phyloP scores from a whole-genome alignment of 1,140 invertebrate genomes.

The Danaus melanippus region DNA sequence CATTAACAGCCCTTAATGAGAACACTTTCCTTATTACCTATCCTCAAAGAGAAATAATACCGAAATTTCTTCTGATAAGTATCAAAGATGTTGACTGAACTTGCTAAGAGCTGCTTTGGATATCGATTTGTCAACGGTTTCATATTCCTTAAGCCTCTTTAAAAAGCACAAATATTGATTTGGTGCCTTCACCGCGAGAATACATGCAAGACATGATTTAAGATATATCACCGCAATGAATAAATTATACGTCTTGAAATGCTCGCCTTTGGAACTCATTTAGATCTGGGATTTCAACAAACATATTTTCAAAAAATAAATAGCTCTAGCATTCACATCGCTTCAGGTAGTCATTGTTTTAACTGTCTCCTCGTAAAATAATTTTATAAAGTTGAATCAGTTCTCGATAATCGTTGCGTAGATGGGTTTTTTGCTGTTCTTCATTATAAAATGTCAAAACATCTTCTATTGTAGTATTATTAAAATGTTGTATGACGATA shows the following conservation, averaged over 20 bases:
- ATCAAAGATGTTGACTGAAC: conserved; percentile 19
- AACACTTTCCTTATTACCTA: background rate
- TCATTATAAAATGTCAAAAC: background rate
- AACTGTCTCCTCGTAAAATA: conserved; percentile 48
- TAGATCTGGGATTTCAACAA: conserved; percentile 3
- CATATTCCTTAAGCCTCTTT: conserved; percentile 16
- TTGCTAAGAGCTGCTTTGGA: conserved; percentile 15
- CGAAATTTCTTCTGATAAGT: conserved; percentile 8
- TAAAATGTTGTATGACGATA: background rate
- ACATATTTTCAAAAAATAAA: conserved; percentile 55
- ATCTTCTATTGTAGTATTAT: background rate
- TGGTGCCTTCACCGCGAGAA: conserved; percentile 14
- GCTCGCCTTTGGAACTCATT: conserved; percentile 1
- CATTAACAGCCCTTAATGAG: conserved; percentile 3
- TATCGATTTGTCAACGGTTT: conserved; percentile 17
- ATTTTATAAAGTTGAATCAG: conserved; percentile 49
- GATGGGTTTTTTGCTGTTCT: conserved; percentile 3
- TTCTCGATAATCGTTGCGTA: conserved; percentile 51
- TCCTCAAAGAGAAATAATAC: conserved; percentile 13
- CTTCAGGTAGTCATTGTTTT: conserved; percentile 39
- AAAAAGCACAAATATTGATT: conserved; percentile 15
- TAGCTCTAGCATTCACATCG: conserved; percentile 49
- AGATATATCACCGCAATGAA: conserved; percentile 7
- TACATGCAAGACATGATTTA: conserved; percentile 13
- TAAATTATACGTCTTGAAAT: conserved; percentile 6